phyloP scores from a whole-genome alignment of 2,797 vertebrate genomes.

The Sarcoramphus papa region DNA sequence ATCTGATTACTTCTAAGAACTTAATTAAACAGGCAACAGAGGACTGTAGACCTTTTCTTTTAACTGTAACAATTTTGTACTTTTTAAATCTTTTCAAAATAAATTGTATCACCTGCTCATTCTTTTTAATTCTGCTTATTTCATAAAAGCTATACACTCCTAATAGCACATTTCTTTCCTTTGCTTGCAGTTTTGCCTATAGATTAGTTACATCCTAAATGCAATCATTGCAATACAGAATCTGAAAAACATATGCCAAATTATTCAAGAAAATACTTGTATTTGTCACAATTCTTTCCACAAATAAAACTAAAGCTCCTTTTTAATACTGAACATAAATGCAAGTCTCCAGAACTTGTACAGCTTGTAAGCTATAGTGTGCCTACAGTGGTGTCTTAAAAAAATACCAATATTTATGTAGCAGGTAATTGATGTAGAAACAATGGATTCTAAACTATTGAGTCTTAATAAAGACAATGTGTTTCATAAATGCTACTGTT shows the following conservation, averaged over 20 bases:
- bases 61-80: constrained; percentile 27
- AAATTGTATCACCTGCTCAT: background rate
- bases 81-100: constrained; percentile 45
- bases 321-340: background rate
- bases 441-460: background rate
- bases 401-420: background rate
- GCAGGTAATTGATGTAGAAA: background rate
- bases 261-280: constrained; percentile 15
- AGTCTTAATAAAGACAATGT: background rate
- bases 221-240: background rate
- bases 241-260: background rate
- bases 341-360: background rate
- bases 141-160: background rate
- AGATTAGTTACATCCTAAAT: background rate
- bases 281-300: background rate
- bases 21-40: constrained; percentile 69
- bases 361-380: background rate
- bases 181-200: background rate
- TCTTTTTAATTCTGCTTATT: background rate
- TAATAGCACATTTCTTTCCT: background rate
- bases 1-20: constrained; percentile 69
- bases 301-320: background rate
- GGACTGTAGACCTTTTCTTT: constrained; percentile 44
- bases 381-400: background rate
- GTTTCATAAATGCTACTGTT: background rate